These are phyloP conservation scores for Borostomias antarcticus DNA, from an alignment of 2,797 vertebrate species.

Conservation along the genomic window DNA sequence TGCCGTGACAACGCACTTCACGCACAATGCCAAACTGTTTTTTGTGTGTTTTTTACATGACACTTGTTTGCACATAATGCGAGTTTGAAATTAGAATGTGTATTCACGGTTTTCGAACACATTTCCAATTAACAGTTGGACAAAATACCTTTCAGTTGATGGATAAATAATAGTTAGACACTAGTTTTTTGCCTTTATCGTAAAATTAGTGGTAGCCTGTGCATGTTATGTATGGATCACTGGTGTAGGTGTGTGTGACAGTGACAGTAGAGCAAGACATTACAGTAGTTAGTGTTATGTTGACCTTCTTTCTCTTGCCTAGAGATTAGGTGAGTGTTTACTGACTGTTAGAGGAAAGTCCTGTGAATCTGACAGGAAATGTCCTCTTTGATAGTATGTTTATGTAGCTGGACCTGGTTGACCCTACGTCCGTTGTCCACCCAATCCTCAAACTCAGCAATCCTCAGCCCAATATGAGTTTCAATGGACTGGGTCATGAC, in stretches of 20 bases:
- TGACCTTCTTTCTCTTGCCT: constrained; percentile 35
- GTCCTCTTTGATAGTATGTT: constrained; percentile 77
- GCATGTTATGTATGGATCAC: not conserved
- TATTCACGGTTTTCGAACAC: too few species aligned
- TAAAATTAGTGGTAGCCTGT: too few species aligned
- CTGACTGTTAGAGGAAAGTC: constrained; percentile 65
- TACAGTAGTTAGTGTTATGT: constrained; percentile 1
- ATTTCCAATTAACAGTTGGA: not conserved
- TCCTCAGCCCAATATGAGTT: constrained; percentile 48
- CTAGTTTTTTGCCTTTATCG: not conserved
- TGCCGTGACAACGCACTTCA: constrained; percentile 53
- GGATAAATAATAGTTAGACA: not conserved
- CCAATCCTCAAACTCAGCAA: constrained; percentile 59
- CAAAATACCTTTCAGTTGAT: not conserved
- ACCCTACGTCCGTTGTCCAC: constrained; percentile 68
- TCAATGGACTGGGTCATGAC: not conserved
- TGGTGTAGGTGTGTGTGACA: not conserved
- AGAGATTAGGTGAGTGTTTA: constrained; percentile 56
- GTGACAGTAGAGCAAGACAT: not conserved
- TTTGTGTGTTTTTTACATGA: not conserved
- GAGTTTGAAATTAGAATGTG: not conserved
- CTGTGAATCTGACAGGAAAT: constrained; percentile 69
- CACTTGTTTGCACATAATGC: not conserved
- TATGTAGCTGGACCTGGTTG: constrained; percentile 74
- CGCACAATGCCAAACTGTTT: constrained; percentile 21